Conservation (phyloP, 1,140 invertebrate species). For the Chymomyza costata region DNA sequence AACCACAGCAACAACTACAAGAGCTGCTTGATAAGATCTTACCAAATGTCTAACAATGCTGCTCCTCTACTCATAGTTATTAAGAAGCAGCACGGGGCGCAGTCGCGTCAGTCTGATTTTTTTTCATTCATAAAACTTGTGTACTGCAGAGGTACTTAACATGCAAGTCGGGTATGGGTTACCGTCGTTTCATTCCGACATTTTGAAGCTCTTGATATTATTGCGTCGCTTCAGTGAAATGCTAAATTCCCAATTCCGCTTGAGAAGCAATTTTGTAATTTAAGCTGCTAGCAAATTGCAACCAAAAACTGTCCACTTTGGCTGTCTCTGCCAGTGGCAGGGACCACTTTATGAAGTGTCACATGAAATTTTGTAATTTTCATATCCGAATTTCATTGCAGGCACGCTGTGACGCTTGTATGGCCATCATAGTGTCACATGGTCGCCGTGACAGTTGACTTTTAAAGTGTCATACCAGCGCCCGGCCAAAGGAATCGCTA, state of each 20-base stretch:
- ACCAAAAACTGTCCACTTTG: not conserved
- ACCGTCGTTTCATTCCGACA: no score
- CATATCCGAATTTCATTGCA: constrained; percentile 35
- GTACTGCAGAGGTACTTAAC: constrained; percentile 3
- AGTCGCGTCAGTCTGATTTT: not conserved
- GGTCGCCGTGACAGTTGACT: constrained; percentile 24
- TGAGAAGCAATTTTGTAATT: constrained; percentile 28
- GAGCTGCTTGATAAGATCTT: constrained; percentile 14
- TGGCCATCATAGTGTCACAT: constrained; percentile 13
- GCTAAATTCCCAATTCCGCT: constrained; percentile 1
- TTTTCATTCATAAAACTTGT: constrained; percentile 27
- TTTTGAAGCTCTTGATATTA: no score
- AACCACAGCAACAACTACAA: no score
- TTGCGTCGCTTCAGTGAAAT: no score
- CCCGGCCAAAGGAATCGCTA: not conserved
- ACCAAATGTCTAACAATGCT: not conserved
- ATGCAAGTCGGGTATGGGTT: constrained; percentile 8
- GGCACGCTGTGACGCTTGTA: not conserved
- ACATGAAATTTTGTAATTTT: constrained; percentile 71
- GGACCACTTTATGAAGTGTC: constrained; percentile 45
- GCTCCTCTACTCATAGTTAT: no score
- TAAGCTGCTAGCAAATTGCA: constrained; percentile 23
- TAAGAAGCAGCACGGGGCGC: no score
- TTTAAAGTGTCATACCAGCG: constrained; percentile 56
- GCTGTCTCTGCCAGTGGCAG: constrained; percentile 1